Base-by-base conservation (phyloP, 2,888 invertebrate species). In the Philhelius pedissequus region DNA sequence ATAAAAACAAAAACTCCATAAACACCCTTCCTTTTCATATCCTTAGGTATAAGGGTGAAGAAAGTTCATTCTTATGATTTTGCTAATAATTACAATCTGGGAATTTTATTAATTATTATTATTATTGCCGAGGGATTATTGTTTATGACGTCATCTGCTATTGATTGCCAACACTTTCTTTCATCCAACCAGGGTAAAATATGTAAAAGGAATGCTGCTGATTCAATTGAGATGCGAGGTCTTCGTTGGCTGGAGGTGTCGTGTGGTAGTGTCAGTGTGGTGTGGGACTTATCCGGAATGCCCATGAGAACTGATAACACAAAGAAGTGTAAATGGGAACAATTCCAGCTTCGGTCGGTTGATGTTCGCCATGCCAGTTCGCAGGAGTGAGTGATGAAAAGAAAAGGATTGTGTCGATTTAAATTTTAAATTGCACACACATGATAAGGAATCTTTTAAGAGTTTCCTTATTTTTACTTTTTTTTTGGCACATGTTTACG, bases 71-170 rank as follows among this genome's bases (percentile, higher is more conserved):
- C 62, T 60, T 25, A 15, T n/a, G 25, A 68, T 81, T 70, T 22
- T 64, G 48, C 70, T 81, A 81, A 81, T 86, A 81, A 86, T 76
- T 81, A 86, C 81, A 81, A 86, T 81, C 86, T 81, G 86, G 64
- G 76, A 77, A 86, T 86, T 86, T 86, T 86, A 86, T 86, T 86
- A 86, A 86, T 86, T 86, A 86, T 86, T 86, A 86, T 86, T 86
- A 69, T 81, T 86, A 81, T 86, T 86, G 69, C 73, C 48, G 25
- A 32, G 69, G 56, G 73, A 62, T 62, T 60, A 60, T 81, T 86
- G 81, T 76, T 77, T 81, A 76, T 86, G 73, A 77, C 86, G 81
- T 81, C 86, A 86, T 86, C 86, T 86, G 86, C 70, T 81, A 81
- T 77, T 81, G 86, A 86, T 81, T 69, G 77, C 79, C 27, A 50